Evolutionary conservation across 2,888 invertebrate species (phyloP).

Genomic region (Rotaria magnacalcarata): DNA sequence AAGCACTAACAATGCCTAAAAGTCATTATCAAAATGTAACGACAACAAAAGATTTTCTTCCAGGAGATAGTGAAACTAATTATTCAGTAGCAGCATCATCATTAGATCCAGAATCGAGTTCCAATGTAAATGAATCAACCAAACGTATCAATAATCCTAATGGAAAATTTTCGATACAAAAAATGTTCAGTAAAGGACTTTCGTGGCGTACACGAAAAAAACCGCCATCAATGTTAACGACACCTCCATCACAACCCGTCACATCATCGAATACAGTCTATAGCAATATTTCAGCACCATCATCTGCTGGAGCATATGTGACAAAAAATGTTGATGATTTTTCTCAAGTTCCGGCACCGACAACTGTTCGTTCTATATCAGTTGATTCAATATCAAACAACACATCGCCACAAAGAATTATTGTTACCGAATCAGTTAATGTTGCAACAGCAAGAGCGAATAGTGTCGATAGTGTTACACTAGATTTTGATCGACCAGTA

Average conservation of each 20-base stretch:
- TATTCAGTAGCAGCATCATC: background rate
- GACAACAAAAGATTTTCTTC: background rate
- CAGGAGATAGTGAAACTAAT: background rate
- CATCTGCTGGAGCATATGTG: background rate
- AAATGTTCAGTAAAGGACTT: background rate
- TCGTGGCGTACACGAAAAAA: constrained; percentile 15
- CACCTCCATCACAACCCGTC: background rate
- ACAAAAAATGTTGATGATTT: background rate
- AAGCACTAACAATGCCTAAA: background rate
- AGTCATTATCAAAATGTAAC: background rate
- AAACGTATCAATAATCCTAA: constrained; percentile 2
- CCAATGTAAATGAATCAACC: background rate
- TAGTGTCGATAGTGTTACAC: background rate
- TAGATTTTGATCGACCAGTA: background rate
- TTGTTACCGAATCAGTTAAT: background rate
- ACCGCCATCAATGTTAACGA: background rate
- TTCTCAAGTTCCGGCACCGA: background rate
- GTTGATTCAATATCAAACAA: background rate
- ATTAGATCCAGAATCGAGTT: background rate
- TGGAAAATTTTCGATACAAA: constrained; percentile 34
- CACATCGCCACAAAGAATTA: background rate
- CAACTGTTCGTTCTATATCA: background rate
- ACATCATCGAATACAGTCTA: background rate
- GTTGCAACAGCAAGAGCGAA: background rate
- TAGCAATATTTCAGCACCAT: background rate